Percentiles rank a stretch among this genome's conserved stretches.
These are phyloP conservation scores for Bradypus variegatus DNA, from an alignment of 2,797 vertebrate species.

Conservation along the genomic window DNA sequence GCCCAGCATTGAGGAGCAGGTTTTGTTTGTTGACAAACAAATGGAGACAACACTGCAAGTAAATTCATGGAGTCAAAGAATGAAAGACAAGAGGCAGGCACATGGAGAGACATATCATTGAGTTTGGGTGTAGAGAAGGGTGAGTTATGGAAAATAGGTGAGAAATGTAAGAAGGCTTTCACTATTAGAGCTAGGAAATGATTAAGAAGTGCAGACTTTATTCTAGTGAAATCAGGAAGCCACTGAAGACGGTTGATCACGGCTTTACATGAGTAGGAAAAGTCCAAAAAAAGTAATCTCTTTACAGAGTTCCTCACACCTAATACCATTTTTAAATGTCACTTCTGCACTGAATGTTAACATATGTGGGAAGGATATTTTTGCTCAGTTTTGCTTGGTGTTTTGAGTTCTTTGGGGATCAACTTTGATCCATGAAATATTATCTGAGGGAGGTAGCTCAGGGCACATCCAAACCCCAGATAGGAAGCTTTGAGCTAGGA, in stretches of 20 bases:
- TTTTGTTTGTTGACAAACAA: background rate
- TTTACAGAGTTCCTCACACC: no score
- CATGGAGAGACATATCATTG: accelerated
- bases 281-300: no score
- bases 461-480: accelerated
- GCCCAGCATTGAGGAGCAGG: accelerated
- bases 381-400: no score
- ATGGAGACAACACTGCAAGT: accelerated
- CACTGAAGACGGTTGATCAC: accelerated
- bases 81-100: accelerated
- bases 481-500: accelerated
- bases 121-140: background rate
- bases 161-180: no score
- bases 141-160: accelerated
- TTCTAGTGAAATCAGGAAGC: background rate
- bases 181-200: no score
- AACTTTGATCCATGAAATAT: accelerated
- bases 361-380: accelerated
- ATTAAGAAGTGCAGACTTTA: accelerated
- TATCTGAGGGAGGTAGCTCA: accelerated
- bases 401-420: background rate
- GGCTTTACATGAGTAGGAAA: accelerated
- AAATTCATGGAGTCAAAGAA: background rate
- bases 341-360: background rate
- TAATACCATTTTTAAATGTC: background rate